phyloP scores from a whole-genome alignment of 2,113 vertebrate genomes.

The Semicossyphus pulcher region DNA sequence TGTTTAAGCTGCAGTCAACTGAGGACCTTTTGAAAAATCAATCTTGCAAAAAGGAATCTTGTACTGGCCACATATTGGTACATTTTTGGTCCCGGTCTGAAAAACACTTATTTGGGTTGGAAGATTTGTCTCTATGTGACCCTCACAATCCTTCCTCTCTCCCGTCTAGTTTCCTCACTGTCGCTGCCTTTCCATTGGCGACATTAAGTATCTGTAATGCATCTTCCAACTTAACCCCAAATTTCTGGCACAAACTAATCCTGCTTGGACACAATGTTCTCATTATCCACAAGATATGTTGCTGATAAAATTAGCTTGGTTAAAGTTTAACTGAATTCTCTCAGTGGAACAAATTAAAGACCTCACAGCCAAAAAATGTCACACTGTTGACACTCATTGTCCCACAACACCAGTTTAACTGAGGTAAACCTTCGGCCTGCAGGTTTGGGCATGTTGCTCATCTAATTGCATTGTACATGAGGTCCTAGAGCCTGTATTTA shows the following conservation, averaged over 20 bases:
- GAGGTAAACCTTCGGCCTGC: background rate
- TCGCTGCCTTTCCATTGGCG: slow-evolving; percentile 3
- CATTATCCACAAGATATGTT: slow-evolving; percentile 4
- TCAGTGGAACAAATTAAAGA: background rate
- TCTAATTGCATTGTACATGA: slow-evolving; percentile 5
- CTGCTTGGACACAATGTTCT: slow-evolving; percentile 15
- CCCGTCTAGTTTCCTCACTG: slow-evolving; percentile 8
- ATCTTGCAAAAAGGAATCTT: too few relatives aligned
- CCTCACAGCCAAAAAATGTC: slow-evolving; percentile 4
- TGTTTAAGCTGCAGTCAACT: too few relatives aligned
- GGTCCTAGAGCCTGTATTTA: slow-evolving; percentile 9
- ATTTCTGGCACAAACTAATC: background rate
- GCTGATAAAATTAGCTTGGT: background rate
- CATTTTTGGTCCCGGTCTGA: too few relatives aligned
- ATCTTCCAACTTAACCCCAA: background rate
- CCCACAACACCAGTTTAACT: slow-evolving; percentile 7
- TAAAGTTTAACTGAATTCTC: background rate
- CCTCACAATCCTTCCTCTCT: background rate
- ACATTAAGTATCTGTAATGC: slow-evolving; percentile 11
- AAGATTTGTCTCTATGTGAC: slow-evolving; percentile 2
- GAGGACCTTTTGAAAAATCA: too few relatives aligned
- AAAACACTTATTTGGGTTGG: too few relatives aligned
- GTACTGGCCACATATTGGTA: too few relatives aligned
- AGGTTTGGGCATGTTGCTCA: slow-evolving; percentile 5
- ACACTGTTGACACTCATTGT: slow-evolving; percentile 3